Percentiles rank a stretch among this genome's conserved stretches.
phyloP scores from a whole-genome alignment of 2,888 invertebrate species.

The Euplagia quadripunctaria region DNA sequence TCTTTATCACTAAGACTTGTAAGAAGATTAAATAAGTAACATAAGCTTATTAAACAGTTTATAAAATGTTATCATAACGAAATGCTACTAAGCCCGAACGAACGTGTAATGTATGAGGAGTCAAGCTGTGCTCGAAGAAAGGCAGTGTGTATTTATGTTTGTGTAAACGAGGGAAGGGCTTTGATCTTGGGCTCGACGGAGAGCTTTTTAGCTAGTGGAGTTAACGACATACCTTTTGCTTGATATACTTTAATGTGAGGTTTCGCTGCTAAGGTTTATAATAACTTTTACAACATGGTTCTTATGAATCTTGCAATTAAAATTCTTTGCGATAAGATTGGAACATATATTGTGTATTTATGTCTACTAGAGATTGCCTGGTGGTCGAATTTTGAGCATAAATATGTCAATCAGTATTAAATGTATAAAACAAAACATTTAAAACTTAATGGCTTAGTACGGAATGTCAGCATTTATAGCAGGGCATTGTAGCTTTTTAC shows the following conservation, averaged over 20 bases:
- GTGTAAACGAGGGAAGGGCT: constrained; percentile 54
- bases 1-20: background rate
- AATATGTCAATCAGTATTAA: background rate
- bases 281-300: too few relatives aligned
- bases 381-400: too few relatives aligned
- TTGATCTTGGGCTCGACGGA: constrained; percentile 60
- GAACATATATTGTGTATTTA: background rate
- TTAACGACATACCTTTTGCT: constrained; percentile 35
- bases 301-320: background rate
- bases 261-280: constrained; percentile 26
- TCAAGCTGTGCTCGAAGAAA: constrained; percentile 14
- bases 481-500: too few relatives aligned
- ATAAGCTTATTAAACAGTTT: constrained; percentile 23
- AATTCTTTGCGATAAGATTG: background rate
- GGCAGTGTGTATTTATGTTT: constrained; percentile 33
- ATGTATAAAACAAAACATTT: too few relatives aligned
- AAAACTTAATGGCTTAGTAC: too few relatives aligned
- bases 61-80: constrained; percentile 29
- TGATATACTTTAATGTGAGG: constrained; percentile 52
- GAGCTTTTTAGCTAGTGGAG: constrained; percentile 56
- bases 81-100: constrained; percentile 37
- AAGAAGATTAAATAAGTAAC: constrained; percentile 5
- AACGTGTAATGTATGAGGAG: constrained; percentile 26
- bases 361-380: too few relatives aligned
- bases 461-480: too few relatives aligned